phyloP scores from a whole-genome alignment of 2,113 vertebrate genomes.

The Microcebus jonahi region DNA sequence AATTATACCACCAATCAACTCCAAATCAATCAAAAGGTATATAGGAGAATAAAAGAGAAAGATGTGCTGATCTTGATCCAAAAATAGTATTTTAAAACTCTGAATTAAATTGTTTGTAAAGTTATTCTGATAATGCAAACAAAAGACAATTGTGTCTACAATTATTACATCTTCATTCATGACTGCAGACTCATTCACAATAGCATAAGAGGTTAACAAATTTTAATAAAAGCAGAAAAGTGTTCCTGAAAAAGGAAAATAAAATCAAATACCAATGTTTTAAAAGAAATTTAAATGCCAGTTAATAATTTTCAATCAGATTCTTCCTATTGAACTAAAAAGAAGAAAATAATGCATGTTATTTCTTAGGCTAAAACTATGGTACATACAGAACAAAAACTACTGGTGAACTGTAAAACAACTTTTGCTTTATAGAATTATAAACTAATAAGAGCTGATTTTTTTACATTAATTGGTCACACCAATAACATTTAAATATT shows the following conservation, averaged over 20 bases:
- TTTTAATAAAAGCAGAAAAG: conserved; percentile 5
- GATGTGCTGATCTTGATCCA: not conserved
- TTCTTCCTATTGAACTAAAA: conserved; percentile 12
- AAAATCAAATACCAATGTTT: conserved; percentile 1
- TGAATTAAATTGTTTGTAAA: not conserved
- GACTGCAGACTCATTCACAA: not conserved
- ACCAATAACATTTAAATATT: not conserved
- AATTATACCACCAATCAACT: not conserved
- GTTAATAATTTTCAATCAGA: conserved; percentile 36
- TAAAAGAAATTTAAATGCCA: not conserved
- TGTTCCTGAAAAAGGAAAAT: conserved; percentile 12
- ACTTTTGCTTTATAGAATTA: not conserved
- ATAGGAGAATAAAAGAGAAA: not conserved
- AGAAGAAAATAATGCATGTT: not conserved
- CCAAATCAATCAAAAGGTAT: not conserved
- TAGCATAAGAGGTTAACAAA: not conserved
- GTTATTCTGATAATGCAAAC: conserved; percentile 26
- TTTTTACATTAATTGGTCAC: not conserved
- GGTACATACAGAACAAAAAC: not conserved
- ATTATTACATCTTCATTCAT: conserved; percentile 4
- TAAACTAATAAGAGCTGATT: not conserved
- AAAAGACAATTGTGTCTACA: conserved; percentile 19
- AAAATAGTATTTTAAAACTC: conserved; percentile 36
- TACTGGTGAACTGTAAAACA: conserved; percentile 13
- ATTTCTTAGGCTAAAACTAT: conserved; percentile 21